Evolutionary conservation across 2,888 invertebrate genomes (phyloP).

Genomic region (Nesidiocoris tenuis): DNA sequence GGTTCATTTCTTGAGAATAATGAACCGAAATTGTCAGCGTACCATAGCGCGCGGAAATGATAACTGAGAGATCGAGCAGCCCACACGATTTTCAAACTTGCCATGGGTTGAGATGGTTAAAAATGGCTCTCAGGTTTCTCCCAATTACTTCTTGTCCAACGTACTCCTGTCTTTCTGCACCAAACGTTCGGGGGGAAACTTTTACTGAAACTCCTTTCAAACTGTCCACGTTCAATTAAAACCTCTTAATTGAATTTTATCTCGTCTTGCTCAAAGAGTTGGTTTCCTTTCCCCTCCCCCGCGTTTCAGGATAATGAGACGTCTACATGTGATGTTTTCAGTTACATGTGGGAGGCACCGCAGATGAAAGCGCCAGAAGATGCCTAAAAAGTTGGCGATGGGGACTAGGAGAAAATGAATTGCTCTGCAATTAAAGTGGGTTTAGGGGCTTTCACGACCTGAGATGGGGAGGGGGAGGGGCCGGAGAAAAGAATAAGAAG

Average conservation of each 20-base stretch:
- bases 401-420: conserved; percentile 32
- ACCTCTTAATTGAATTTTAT: conserved; percentile 36
- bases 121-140: background rate
- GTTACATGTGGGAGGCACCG: background rate
- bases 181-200: background rate
- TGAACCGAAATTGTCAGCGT: too few species aligned
- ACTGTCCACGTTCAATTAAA: conserved; percentile 37
- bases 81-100: background rate
- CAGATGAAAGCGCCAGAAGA: background rate
- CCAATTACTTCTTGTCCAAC: background rate
- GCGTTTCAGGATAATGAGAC: conserved; percentile 11
- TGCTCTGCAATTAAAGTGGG: conserved; percentile 35
- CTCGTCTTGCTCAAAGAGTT: conserved; percentile 14
- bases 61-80: background rate
- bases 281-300: background rate
- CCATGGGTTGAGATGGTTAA: background rate
- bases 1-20: too few species aligned
- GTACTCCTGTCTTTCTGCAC: background rate
- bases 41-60: background rate
- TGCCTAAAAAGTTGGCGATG: background rate
- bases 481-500: conserved; percentile 2
- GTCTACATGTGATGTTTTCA: conserved; percentile 30
- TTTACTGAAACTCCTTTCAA: conserved; percentile 15
- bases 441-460: conserved; percentile 16
- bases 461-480: conserved; percentile 29